phyloP scores from a whole-genome alignment of 2,888 invertebrate genomes.

The Scrobipalpa atriplicella region DNA sequence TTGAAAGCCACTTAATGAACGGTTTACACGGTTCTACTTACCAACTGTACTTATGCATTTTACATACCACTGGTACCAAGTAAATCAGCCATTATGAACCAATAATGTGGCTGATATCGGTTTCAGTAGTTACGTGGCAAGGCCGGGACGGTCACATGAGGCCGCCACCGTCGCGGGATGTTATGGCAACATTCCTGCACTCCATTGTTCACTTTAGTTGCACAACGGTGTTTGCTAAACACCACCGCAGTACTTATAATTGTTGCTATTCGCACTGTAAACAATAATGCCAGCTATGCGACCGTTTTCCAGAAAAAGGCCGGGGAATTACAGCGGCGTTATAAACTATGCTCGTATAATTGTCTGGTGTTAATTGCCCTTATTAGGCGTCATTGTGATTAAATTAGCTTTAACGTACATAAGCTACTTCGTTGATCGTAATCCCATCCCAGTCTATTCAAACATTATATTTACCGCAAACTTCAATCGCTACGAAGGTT shows the following conservation, averaged over 20 bases:
- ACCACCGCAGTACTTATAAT: conserved; percentile 58
- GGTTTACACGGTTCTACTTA: no score
- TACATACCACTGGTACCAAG: background rate
- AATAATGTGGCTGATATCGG: background rate
- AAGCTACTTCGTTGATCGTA: background rate
- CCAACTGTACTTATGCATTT: no score
- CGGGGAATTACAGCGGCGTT: background rate
- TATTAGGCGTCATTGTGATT: background rate
- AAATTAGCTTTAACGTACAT: background rate
- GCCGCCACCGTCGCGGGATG: conserved; percentile 53
- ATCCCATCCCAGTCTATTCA: background rate
- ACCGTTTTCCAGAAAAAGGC: conserved; percentile 21
- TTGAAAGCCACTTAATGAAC: no score
- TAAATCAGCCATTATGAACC: background rate
- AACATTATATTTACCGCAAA: no score
- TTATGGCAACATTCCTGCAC: conserved; percentile 71
- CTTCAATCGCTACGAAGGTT: no score
- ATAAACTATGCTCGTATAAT: background rate
- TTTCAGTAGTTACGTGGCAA: conserved; percentile 32
- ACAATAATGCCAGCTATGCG: conserved; percentile 43
- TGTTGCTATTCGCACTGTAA: conserved; percentile 68
- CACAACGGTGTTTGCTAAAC: conserved; percentile 75
- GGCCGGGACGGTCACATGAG: conserved; percentile 28
- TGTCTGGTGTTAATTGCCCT: background rate
- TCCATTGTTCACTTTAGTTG: conserved; percentile 72